Conservation (phyloP, 2,797 vertebrate species). For the Sebastes goodei region DNA sequence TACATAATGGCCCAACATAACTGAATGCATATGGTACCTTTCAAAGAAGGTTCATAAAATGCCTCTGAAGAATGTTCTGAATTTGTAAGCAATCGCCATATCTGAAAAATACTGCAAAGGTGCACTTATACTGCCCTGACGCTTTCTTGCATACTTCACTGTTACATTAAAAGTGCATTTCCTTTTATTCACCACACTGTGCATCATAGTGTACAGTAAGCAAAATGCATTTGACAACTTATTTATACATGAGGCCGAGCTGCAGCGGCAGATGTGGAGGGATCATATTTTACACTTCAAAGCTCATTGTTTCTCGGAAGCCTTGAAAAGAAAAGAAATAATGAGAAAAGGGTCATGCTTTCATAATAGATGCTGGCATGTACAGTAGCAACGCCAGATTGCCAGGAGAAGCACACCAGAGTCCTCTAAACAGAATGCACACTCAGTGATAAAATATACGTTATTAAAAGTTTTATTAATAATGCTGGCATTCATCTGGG, state of each 20-base stretch:
- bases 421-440: background rate
- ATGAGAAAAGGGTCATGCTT: slow-evolving; percentile 43
- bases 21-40: background rate
- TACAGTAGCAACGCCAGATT: slow-evolving; percentile 13
- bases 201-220: background rate
- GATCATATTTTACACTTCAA: slow-evolving; percentile 70
- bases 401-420: background rate
- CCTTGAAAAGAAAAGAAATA: slow-evolving; percentile 27
- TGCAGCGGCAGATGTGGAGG: slow-evolving; percentile 27
- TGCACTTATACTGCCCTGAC: background rate
- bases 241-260: slow-evolving; percentile 37
- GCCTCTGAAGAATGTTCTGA: background rate
- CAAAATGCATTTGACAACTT: slow-evolving; percentile 35
- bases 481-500: background rate
- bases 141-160: background rate
- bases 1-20: background rate
- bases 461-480: background rate
- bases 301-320: slow-evolving; percentile 54
- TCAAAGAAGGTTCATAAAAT: background rate
- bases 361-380: slow-evolving; percentile 38
- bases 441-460: background rate
- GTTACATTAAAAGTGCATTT: slow-evolving; percentile 5
- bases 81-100: background rate
- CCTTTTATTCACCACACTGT: background rate
- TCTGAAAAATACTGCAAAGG: background rate